These are phyloP conservation scores for Argyra leucocephala DNA, from an alignment of 2,888 invertebrate genomes.

Conservation along the genomic window DNA sequence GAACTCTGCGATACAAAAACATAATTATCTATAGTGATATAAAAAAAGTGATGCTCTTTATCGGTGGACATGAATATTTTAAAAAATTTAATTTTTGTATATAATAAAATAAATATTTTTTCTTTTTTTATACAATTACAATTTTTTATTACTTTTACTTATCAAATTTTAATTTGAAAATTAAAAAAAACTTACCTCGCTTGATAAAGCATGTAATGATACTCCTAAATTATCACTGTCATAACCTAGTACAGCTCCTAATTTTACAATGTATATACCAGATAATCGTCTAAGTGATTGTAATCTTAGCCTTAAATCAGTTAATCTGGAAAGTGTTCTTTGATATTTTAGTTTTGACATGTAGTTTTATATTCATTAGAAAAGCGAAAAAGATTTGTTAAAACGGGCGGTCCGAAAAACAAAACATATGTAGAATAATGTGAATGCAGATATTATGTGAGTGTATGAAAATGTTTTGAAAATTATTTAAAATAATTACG, in stretches of 20 bases:
- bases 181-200: conserved; percentile 50
- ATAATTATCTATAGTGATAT: too few relatives aligned
- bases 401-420: conserved; percentile 6
- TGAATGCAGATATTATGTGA: too few relatives aligned
- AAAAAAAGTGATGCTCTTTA: too few relatives aligned
- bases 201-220: conserved; percentile 47
- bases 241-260: conserved; percentile 66
- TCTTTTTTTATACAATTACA: too few relatives aligned
- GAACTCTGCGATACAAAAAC: too few relatives aligned
- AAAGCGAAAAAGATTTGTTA: background rate
- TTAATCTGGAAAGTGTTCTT: conserved; percentile 52
- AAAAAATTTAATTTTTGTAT: conserved; percentile 15
- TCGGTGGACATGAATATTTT: too few relatives aligned
- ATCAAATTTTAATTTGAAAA: background rate
- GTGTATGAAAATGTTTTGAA: too few relatives aligned
- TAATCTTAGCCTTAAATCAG: conserved; percentile 67
- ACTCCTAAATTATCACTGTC: conserved; percentile 53
- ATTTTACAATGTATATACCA: conserved; percentile 69
- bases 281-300: conserved; percentile 75
- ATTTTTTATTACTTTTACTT: background rate
- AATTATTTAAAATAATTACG: too few relatives aligned
- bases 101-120: too few relatives aligned
- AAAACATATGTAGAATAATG: background rate
- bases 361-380: background rate
- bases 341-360: conserved; percentile 26